Conservation (phyloP, 2,888 invertebrate genomes). For the Odontocolon sp. region DNA sequence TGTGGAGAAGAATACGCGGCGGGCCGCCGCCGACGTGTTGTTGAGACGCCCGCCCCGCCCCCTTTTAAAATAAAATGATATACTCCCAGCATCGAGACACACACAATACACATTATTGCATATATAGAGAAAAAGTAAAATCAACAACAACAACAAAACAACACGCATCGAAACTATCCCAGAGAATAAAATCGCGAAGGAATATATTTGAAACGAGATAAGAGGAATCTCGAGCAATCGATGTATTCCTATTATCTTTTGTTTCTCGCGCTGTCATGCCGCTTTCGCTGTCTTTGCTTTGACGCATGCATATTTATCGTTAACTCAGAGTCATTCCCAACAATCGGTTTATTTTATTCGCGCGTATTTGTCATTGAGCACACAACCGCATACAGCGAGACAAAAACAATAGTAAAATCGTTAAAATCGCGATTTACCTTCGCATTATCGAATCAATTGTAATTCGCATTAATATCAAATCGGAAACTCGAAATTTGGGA, state of each 20-base stretch:
- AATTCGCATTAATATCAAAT: neutral
- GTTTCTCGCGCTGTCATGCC: conserved; percentile 43
- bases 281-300: conserved; percentile 52
- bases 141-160: conserved; percentile 29
- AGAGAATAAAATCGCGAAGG: conserved; percentile 17
- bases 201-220: conserved; percentile 8
- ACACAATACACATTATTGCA: conserved; percentile 52
- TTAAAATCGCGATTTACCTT: conserved; percentile 8
- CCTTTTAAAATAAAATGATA: conserved; percentile 38
- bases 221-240: conserved; percentile 15
- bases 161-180: conserved; percentile 34
- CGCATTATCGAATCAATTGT: conserved; percentile 16
- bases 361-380: conserved; percentile 31
- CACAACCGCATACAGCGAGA: neutral
- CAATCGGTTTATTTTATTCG: conserved; percentile 46
- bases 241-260: conserved; percentile 24
- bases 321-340: conserved; percentile 68
- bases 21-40: conserved; percentile 73
- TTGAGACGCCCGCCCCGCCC: conserved; percentile 72
- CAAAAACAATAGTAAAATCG: no score
- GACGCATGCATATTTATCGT: conserved; percentile 66
- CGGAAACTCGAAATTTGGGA: conserved; percentile 2
- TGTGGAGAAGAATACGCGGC: conserved; percentile 64
- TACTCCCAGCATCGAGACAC: conserved; percentile 44
- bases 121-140: conserved; percentile 31